Evolutionary conservation across 2,888 invertebrate genomes (phyloP).

Genomic region (Chrysotoxum bicinctum): DNA sequence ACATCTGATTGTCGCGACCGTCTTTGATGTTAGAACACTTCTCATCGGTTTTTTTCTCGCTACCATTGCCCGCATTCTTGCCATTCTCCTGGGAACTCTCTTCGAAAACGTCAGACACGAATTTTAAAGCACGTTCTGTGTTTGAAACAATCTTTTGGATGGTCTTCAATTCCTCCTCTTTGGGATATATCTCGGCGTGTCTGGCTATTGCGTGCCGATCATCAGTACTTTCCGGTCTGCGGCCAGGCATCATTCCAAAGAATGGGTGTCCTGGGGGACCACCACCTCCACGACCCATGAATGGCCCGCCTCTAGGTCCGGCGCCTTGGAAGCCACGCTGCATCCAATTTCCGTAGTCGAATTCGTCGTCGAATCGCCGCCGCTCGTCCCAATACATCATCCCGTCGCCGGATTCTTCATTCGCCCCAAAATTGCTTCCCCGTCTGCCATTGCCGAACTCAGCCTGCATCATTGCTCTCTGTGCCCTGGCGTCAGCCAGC

Average conservation of each 20-base stretch:
- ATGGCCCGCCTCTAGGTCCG: slow-evolving; percentile 78
- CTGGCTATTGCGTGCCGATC: slow-evolving; percentile 97
- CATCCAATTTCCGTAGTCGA: slow-evolving; percentile 88
- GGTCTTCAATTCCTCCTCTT: slow-evolving; percentile 92
- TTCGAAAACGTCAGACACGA: slow-evolving; percentile 94
- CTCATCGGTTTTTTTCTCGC: slow-evolving; percentile 80
- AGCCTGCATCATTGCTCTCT: slow-evolving; percentile 88
- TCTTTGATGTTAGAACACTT: slow-evolving; percentile 84
- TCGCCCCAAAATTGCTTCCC: slow-evolving; percentile 83
- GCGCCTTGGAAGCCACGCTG: slow-evolving; percentile 85
- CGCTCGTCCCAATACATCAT: slow-evolving; percentile 95
- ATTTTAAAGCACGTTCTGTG: slow-evolving; percentile 96
- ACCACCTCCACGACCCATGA: slow-evolving; percentile 80
- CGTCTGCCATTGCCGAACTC: slow-evolving; percentile 87
- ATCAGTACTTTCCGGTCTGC: slow-evolving; percentile 95
- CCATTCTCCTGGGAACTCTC: slow-evolving; percentile 81
- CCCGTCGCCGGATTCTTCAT: slow-evolving; percentile 90
- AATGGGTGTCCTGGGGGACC: slow-evolving; percentile 81
- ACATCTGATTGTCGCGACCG: slow-evolving; percentile 91
- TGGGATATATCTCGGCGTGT: slow-evolving; percentile 96
- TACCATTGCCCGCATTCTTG: slow-evolving; percentile 74
- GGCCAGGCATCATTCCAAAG: slow-evolving; percentile 85
- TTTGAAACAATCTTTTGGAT: slow-evolving; percentile 96
- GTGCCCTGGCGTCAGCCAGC: slow-evolving; percentile 92
- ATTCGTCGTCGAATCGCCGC: slow-evolving; percentile 88